Conservation (phyloP, 2,888 invertebrate species). For the Ophion obscuratus region DNA sequence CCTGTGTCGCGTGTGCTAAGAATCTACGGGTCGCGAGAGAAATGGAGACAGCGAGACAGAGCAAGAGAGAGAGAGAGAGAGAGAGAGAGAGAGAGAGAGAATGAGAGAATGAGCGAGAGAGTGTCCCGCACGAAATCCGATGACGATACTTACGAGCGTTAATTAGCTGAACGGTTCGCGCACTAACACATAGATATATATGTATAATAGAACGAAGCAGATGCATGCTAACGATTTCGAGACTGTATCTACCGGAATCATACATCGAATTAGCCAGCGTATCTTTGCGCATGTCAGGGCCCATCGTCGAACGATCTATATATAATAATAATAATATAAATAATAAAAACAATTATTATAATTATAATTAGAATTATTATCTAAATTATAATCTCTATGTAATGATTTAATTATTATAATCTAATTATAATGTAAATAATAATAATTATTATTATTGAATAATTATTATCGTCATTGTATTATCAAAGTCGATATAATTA, state of each 20-base stretch:
- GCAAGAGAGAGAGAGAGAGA: neutral
- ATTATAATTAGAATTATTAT: neutral
- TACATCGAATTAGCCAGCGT: constrained; percentile 51
- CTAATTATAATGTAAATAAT: too few species aligned
- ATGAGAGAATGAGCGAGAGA: constrained; percentile 13
- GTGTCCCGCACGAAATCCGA: constrained; percentile 49
- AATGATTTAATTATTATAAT: too few species aligned
- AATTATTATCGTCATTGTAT: too few species aligned
- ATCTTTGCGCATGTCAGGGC: neutral
- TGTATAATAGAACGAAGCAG: constrained; percentile 31
- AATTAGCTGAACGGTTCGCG: constrained; percentile 54
- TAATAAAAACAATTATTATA: neutral
- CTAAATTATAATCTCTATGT: too few species aligned
- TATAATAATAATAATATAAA: too few species aligned
- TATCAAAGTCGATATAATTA: too few species aligned
- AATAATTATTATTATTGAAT: too few species aligned
- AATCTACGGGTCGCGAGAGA: constrained; percentile 30
- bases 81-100: neutral
- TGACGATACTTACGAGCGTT: constrained; percentile 50
- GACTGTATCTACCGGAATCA: constrained; percentile 27
- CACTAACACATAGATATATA: constrained; percentile 27
- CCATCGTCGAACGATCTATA: constrained; percentile 1
- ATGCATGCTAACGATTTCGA: constrained; percentile 59
- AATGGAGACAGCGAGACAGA: neutral
- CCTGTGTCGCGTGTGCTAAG: constrained; percentile 54